A percentile compares a stretch with the other conserved stretches of the same genome.
These are phyloP conservation scores for Dicranocentrus wangi DNA, from an alignment of 2,888 invertebrate genomes.

Conservation along the genomic window DNA sequence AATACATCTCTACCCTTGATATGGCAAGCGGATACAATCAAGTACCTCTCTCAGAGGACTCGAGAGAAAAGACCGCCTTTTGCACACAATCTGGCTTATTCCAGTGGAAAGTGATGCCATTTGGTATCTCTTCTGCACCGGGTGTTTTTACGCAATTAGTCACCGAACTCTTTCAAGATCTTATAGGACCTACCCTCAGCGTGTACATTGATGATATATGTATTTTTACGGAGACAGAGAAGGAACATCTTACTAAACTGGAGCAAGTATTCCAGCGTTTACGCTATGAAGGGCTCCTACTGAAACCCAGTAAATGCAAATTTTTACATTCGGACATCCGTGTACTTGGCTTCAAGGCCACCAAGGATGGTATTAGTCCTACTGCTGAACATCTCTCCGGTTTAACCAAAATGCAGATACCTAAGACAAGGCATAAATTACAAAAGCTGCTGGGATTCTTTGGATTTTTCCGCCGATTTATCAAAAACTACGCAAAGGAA, in stretches of 20 bases:
- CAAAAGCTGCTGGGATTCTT: background rate
- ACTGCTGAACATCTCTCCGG: conserved; percentile 16
- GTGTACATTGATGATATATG: conserved; percentile 5
- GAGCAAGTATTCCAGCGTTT: background rate
- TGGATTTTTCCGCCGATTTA: background rate
- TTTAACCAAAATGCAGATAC: background rate
- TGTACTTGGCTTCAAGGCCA: conserved; percentile 19
- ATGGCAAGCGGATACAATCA: conserved; percentile 3
- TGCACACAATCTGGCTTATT: background rate
- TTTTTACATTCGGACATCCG: background rate
- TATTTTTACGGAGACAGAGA: background rate
- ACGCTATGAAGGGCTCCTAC: background rate
- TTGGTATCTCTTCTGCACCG: background rate
- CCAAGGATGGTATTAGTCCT: conserved; percentile 3
- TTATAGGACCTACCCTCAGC: background rate
- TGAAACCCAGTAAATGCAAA: background rate
- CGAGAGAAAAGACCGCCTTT: background rate
- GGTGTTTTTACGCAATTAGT: background rate
- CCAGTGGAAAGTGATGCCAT: conserved; percentile 24
- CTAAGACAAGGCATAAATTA: background rate
- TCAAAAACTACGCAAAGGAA: background rate
- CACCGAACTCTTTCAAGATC: background rate
- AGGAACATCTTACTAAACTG: background rate
- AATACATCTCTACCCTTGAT: conserved; percentile 2
- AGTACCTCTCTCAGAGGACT: background rate